Base-by-base conservation (phyloP, 2,888 invertebrate species). In the Agrochola litura region DNA sequence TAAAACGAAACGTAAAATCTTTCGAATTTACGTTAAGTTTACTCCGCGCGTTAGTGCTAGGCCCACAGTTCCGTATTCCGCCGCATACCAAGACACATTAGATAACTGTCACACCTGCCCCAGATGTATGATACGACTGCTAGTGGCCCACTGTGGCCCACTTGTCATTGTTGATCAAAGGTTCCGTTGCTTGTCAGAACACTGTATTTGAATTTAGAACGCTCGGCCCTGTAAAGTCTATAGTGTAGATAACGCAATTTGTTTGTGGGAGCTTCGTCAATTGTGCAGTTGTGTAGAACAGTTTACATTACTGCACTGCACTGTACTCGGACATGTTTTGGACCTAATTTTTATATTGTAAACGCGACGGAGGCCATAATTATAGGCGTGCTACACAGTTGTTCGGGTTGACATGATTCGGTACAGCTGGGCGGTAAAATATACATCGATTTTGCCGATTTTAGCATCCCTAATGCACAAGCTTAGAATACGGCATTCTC, bases 121-220 rank as follows among this genome's bases (percentile, higher is more conserved):
- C 1, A 71, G 61, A 70, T 76, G 30, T 73, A 58, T 63, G 73
- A 49, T 60, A 56, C 61, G 37, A 52, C 63, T 66, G 58, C n/a
- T 68, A 77, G 68, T 58, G 76, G 78, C 22, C 30, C 16, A 49
- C 37, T 37, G 58, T 64, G 84, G 68, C 60, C 70, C 73, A 81
- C 73, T 83, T 73, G 82, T 64, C 73, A 76, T 83, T 83, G 73
- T 81, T 70, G 73, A 76, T 72, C 68, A 82, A 81, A 75, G 82
- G 76, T 81, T 66, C 85, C 76, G 82, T 85, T 85, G 85, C 49
- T 81, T 79, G 68, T 73, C 61, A 58, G 80, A 84, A 72, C 58
- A 67, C 37, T 56, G 63, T 65, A 60, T 79, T 73, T 60, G 70
- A 79, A 79, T 79, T 79, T 67, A 71, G 66, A 73, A 61, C 61